Evolutionary conservation across 23 tunicate species (phyloP).

Genomic region (Clavelina lepadiformis): DNA sequence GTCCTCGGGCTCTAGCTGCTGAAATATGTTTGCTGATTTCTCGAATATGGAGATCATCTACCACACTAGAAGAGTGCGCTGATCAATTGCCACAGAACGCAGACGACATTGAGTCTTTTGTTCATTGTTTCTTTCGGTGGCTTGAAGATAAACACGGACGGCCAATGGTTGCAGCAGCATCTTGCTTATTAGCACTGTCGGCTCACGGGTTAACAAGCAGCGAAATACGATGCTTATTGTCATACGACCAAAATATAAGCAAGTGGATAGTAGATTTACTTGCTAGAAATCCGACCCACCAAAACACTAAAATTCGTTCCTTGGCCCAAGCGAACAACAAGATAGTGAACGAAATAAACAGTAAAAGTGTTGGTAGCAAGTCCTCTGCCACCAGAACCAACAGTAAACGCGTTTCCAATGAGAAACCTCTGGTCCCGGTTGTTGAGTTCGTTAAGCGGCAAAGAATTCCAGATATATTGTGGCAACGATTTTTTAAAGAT

Average conservation of each 20-base stretch:
- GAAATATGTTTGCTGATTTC: constrained; percentile 24
- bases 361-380: no score
- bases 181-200: constrained; percentile 44
- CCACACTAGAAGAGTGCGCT: neutral
- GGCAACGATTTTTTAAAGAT: constrained; percentile 23
- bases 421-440: no score
- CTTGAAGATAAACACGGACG: constrained; percentile 36
- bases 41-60: constrained; percentile 34
- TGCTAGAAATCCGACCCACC: no score
- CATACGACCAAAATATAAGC: constrained; percentile 36
- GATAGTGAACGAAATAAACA: no score
- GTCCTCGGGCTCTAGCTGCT: constrained; percentile 42
- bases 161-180: constrained; percentile 29
- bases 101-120: constrained; percentile 25
- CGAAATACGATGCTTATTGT: constrained; percentile 37
- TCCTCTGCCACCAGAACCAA: neutral
- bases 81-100: constrained; percentile 20
- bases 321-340: no score
- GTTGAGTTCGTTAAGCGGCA: no score
- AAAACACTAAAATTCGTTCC: no score
- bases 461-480: constrained; percentile 21
- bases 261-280: constrained; percentile 22
- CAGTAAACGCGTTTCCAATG: neutral
- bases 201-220: constrained; percentile 43
- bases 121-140: constrained; percentile 23